A percentile compares a stretch with the other conserved stretches of the same genome.
Conservation (phyloP, 2,888 invertebrate species). For the Aethes cnicana region DNA sequence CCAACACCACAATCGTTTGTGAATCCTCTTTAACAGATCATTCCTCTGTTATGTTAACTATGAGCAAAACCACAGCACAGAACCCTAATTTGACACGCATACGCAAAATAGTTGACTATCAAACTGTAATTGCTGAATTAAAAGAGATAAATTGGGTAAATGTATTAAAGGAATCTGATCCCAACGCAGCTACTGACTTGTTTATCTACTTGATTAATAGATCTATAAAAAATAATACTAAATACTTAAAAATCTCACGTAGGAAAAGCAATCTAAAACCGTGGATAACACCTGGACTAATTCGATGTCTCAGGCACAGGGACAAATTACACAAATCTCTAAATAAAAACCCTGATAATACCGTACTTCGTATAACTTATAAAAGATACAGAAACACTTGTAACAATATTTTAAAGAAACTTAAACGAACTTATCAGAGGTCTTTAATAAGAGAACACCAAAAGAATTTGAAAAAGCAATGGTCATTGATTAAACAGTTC, state of each 20-base stretch:
- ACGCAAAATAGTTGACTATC: background rate
- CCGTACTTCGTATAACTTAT: background rate
- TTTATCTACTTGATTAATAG: background rate
- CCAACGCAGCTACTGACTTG: background rate
- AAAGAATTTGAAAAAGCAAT: background rate
- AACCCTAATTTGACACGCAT: background rate
- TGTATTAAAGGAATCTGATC: background rate
- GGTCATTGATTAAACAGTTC: conserved; percentile 1
- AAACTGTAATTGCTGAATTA: background rate
- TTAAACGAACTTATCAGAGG: background rate
- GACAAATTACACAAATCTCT: conserved; percentile 8
- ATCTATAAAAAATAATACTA: background rate
- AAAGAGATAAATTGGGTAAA: background rate
- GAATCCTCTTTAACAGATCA: conserved; percentile 3
- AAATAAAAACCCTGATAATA: conserved; percentile 1
- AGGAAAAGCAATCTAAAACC: conserved; percentile 1
- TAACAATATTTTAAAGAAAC: conserved; percentile 4
- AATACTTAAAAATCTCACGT: background rate
- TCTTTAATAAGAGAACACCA: background rate
- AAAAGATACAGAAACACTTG: conserved; percentile 14
- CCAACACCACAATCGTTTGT: background rate
- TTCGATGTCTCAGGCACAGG: conserved; percentile 6
- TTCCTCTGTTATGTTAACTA: background rate
- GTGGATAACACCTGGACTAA: no score
- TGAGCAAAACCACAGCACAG: background rate